Evolutionary conservation across 2,113 vertebrate species (phyloP), one percentile per base, ranked within the genome.

Genomic region (Perognathus longimembris): DNA sequence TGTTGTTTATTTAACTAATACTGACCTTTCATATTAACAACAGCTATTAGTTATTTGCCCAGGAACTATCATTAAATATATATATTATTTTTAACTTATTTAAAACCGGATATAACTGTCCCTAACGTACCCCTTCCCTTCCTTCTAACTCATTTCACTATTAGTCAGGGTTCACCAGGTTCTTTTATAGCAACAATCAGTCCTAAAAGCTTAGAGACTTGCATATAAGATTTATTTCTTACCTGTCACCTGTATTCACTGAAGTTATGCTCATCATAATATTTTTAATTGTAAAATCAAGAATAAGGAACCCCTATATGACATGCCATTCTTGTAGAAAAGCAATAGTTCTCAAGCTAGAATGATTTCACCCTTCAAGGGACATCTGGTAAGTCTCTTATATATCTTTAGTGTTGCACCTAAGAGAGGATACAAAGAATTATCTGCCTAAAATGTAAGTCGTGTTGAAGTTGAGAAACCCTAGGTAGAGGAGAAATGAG

Each of bases 61-160:
- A 40, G 50, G 83, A 90, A 75, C 14, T 36, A 59, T 70, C 30
- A 71, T 45, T 89, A 88, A 90, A 88, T 42, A n/a, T 42, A n/a
- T 42, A n/a, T 66, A 70, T 89, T 59, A 77, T 61, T 69, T 45
- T 76, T 59, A 85, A 50, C 69, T 34, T 38, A 54, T 21, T 90
- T 40, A 76, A 74, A 90, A 42, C 42, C 59, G 59, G 18, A 22
- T 80, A 28, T 85, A 20, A 34, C 21, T 74, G 54, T 64, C 12
- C 40, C 30, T 42, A 86, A 76, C 11, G 10, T 80, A 3, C 4
- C 15, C 42, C 54, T 76, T 24, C 6, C 32, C n/a, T 89, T 86
- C 76, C 63, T 50, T 80, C 70, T 81, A 71, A 61, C 17, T 24
- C 24, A 81, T 57, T 30, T 81, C n/a, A 63, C 20, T 86, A 54